phyloP scores from a whole-genome alignment of 2,888 invertebrate genomes.

The Drosophila leonis region DNA sequence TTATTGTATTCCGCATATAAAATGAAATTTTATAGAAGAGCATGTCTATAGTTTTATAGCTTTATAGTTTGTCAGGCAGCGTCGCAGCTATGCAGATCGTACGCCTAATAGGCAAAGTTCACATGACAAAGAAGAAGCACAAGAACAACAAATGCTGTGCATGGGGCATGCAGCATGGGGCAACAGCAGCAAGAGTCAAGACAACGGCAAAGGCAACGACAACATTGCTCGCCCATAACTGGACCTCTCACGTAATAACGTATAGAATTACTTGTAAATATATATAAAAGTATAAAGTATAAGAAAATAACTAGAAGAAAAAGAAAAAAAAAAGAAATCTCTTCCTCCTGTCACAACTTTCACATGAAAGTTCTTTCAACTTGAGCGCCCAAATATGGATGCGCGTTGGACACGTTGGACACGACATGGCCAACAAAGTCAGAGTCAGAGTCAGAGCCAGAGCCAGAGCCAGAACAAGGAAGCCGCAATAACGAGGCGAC shows the following conservation, averaged over 20 bases:
- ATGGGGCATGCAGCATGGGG: constrained; percentile 38
- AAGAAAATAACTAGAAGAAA: constrained; percentile 23
- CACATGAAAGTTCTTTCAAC: constrained; percentile 83
- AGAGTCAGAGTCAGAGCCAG: neutral
- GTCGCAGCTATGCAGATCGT: constrained; percentile 36
- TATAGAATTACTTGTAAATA: constrained; percentile 73
- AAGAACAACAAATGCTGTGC: constrained; percentile 28
- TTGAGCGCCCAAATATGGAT: constrained; percentile 79
- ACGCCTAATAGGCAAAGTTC: constrained; percentile 74
- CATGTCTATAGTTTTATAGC: neutral
- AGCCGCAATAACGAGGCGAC: constrained; percentile 62
- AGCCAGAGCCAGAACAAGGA: constrained; percentile 23
- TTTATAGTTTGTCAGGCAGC: neutral
- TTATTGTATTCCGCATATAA: neutral
- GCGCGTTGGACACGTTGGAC: constrained; percentile 48
- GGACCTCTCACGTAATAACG: constrained; percentile 80
- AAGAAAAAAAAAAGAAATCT: constrained; percentile 55
- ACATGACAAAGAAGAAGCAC: constrained; percentile 45
- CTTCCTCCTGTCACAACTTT: constrained; percentile 81
- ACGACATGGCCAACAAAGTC: constrained; percentile 45
- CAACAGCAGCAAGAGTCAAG: constrained; percentile 34
- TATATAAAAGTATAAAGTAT: constrained; percentile 12
- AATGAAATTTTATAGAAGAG: neutral
- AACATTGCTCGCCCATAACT: constrained; percentile 76
- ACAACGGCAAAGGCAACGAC: constrained; percentile 53